A percentile compares a stretch with the other conserved stretches of the same genome.
Evolutionary conservation across 2,888 invertebrate genomes (phyloP).

Genomic region (Heteromyza rotundicornis): DNA sequence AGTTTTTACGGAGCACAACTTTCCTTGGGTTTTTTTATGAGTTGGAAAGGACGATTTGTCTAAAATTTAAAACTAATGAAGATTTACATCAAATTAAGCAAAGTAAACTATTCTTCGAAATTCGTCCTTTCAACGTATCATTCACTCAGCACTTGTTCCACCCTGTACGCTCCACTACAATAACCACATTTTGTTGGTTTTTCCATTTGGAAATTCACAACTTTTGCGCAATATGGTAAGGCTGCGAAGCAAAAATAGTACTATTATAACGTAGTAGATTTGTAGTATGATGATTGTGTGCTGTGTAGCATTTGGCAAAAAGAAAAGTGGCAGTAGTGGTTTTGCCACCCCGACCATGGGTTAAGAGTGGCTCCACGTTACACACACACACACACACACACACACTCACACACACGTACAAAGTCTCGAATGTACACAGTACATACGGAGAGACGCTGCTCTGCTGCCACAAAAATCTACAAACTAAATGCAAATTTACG

Average conservation of each 20-base stretch:
- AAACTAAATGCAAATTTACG: conserved; percentile 4
- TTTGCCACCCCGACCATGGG: background rate
- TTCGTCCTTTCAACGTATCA: no score
- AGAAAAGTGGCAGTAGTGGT: conserved; percentile 3
- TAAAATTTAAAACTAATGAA: no score
- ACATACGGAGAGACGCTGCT: background rate
- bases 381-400: conserved; percentile 25
- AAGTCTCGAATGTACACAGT: background rate
- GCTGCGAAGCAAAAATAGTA: background rate
- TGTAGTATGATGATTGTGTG: background rate
- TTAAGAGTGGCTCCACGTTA: background rate
- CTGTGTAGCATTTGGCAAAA: no score
- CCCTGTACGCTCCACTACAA: no score
- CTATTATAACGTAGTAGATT: background rate
- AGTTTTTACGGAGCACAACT: no score
- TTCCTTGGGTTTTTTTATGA: no score
- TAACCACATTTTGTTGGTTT: conserved; percentile 5
- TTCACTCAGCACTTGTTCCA: no score
- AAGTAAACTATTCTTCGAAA: background rate
- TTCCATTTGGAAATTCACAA: background rate
- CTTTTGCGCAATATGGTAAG: conserved; percentile 3
- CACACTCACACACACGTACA: conserved; percentile 5
- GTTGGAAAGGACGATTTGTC: no score
- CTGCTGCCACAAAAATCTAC: background rate
- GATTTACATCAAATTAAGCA: no score